Base-by-base conservation (phyloP, 2,888 invertebrate genomes). In the Piscicola geometra region DNA sequence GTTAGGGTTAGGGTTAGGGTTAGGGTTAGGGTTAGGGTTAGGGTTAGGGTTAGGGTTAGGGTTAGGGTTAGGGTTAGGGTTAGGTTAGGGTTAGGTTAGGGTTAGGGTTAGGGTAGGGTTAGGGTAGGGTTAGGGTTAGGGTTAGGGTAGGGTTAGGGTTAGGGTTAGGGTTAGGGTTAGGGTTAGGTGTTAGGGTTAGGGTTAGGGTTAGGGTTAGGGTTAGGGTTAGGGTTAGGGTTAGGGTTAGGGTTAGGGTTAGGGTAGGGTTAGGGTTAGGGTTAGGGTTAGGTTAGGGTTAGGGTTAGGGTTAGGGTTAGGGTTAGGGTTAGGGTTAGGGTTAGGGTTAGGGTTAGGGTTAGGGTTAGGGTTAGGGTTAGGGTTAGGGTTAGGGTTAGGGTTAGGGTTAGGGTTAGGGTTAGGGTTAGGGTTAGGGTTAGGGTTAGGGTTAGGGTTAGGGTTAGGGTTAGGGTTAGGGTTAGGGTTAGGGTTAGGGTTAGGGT, bases 111-210 rank as follows among this genome's bases (percentile, higher is more conserved):
- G 78, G 78, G 77, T 78, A 77, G 76, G 78, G 78, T n/a, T n/a
- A n/a, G n/a, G n/a, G n/a, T n/a, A n/a, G n/a, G n/a, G n/a, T n/a
- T n/a, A n/a, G n/a, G n/a, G n/a, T n/a, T n/a, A n/a, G n/a, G 77
- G 76, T 78, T 71, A 77, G 78, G 78, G 78, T 76, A 76, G 77
- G 78, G 75, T 76, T 78, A 76, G 78, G 77, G 77, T 79, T 77
- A 75, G 78, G 79, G 78, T 78, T 78, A 76, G 78, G 78, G 78
- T 78, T 76, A 75, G 78, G 79, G 78, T 78, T 79, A 77, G 76
- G 79, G 78, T 70, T 77, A 72, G 78, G 79, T 66, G 78, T 74
- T 68, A 78, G 79, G 72, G 77, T 60, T 41, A 76, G 78, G 69
- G 78, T 71, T 47, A 76, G 79, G 71, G 78, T 72, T 66, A 78